Evolutionary conservation across 2,113 vertebrate genomes (phyloP).

Genomic region (Orcinus orca): DNA sequence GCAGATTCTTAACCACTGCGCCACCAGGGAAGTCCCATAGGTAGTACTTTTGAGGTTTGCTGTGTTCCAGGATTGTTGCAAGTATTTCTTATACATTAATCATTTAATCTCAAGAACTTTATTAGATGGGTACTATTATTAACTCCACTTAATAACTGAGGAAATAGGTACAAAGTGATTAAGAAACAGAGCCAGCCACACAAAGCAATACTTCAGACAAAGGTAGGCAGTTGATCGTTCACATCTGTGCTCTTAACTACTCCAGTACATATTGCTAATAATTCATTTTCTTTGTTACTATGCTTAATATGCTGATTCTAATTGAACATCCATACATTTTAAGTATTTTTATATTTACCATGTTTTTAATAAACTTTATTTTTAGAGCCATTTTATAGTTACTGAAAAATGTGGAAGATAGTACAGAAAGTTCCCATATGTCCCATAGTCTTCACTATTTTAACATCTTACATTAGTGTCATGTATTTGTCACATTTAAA

Average conservation of each 20-base stretch:
- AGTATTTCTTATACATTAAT: background rate
- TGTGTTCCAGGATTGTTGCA: background rate
- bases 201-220: background rate
- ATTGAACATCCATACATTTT: background rate
- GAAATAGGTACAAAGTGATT: background rate
- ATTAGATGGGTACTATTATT: background rate
- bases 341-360: background rate
- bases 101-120: background rate
- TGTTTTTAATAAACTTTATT: background rate
- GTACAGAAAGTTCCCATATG: background rate
- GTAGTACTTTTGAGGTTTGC: background rate
- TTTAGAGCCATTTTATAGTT: background rate
- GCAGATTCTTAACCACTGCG: no score
- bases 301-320: background rate
- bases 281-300: background rate
- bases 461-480: background rate
- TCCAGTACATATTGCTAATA: background rate
- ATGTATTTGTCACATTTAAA: background rate
- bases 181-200: background rate
- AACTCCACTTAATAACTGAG: background rate
- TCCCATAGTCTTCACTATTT: background rate
- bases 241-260: background rate
- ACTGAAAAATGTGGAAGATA: background rate
- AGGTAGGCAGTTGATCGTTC: background rate
- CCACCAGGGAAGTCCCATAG: background rate